These are phyloP conservation scores for Pithys albifrons DNA, from an alignment of 2,113 vertebrate species.

Conservation along the genomic window DNA sequence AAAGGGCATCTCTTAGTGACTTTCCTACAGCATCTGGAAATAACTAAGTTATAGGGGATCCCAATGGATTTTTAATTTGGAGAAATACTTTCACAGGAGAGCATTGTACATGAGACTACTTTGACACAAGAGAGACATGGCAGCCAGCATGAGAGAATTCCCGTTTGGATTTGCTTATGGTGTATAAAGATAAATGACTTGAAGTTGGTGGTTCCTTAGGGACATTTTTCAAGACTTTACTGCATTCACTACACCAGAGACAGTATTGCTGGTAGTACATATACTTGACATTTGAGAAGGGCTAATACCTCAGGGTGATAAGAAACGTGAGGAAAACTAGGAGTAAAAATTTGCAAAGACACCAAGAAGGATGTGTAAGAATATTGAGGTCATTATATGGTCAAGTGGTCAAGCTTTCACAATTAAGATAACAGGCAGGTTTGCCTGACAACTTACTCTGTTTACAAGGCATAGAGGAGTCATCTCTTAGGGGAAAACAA, in stretches of 20 bases:
- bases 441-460: neutral
- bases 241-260: neutral
- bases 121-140: neutral
- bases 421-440: neutral
- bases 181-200: neutral
- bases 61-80: neutral
- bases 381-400: neutral
- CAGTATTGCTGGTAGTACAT: rapidly evolving
- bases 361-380: neutral
- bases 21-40: neutral
- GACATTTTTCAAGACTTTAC: neutral
- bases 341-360: constrained; percentile 19
- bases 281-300: neutral
- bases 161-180: neutral
- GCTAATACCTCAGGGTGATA: neutral
- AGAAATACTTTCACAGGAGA: neutral
- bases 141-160: neutral
- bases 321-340: constrained; percentile 6
- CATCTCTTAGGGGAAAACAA: neutral
- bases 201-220: neutral
- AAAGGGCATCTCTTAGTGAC: neutral
- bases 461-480: neutral
- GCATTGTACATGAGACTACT: neutral
- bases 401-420: neutral
- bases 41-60: neutral